Evolutionary conservation across 2,888 invertebrate genomes (phyloP).

Genomic region (Synergus umbraculus): DNA sequence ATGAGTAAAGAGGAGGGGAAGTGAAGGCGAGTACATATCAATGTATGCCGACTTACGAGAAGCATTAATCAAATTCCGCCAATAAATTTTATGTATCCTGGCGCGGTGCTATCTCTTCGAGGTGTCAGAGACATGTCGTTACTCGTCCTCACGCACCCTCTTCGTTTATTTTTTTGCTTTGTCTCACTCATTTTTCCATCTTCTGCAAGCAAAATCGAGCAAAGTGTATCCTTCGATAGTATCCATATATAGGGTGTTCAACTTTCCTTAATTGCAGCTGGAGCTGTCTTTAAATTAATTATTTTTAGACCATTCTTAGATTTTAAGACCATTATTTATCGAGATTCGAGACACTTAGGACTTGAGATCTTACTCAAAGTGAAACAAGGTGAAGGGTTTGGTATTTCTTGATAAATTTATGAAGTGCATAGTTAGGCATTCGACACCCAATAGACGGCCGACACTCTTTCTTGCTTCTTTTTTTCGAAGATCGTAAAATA

Average conservation of each 20-base stretch:
- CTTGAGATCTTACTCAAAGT: slow-evolving; percentile 21
- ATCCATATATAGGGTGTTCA: not conserved
- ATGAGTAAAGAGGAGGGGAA: slow-evolving; percentile 33
- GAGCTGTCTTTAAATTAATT: not conserved
- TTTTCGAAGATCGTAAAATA: slow-evolving; percentile 42
- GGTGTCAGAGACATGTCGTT: slow-evolving; percentile 58
- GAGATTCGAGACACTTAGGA: not conserved
- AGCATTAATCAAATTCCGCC: slow-evolving; percentile 63
- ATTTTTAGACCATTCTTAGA: not conserved
- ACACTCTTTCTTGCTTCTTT: slow-evolving; percentile 28
- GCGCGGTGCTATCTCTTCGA: slow-evolving; percentile 55
- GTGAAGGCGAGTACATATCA: slow-evolving; percentile 44
- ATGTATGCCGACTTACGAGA: slow-evolving; percentile 54
- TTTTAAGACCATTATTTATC: slow-evolving; percentile 9
- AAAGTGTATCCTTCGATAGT: slow-evolving; percentile 25
- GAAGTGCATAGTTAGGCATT: slow-evolving; percentile 23
- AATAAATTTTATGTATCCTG: slow-evolving; percentile 61
- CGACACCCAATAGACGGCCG: slow-evolving; percentile 30
- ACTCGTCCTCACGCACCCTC: slow-evolving; percentile 45
- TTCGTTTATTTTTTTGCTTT: slow-evolving; percentile 41
- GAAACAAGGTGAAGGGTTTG: not conserved
- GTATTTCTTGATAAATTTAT: slow-evolving; percentile 28
- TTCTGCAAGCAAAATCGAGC: slow-evolving; percentile 55
- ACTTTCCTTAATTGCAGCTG: slow-evolving; percentile 25
- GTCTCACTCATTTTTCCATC: slow-evolving; percentile 45